Percentiles rank a stretch among this genome's conserved stretches.
phyloP scores from a whole-genome alignment of 1,140 invertebrate genomes.

The Cydia splendana region DNA sequence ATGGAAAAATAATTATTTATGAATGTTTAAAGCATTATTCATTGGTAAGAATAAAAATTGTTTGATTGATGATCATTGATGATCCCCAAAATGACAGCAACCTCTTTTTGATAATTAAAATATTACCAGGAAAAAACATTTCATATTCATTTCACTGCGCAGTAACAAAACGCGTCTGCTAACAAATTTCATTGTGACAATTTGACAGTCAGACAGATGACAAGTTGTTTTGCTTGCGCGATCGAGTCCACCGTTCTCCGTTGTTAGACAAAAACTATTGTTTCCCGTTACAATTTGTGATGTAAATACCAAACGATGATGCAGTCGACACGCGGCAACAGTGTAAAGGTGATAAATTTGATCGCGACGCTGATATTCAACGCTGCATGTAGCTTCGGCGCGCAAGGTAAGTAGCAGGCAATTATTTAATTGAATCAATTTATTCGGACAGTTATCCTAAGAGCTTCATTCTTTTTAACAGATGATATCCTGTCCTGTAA shows the following conservation, averaged over 20 bases:
- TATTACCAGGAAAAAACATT: too few relatives aligned
- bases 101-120: too few relatives aligned
- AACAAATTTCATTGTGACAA: slow-evolving; percentile 42
- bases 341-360: slow-evolving; percentile 54
- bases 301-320: slow-evolving; percentile 49
- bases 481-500: slow-evolving; percentile 74
- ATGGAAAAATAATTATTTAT: too few relatives aligned
- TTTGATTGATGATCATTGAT: too few relatives aligned
- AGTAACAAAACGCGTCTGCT: slow-evolving; percentile 19
- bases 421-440: slow-evolving; percentile 79
- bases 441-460: slow-evolving; percentile 58
- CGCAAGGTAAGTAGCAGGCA: slow-evolving; percentile 67
- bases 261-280: slow-evolving; percentile 49
- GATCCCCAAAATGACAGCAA: too few relatives aligned
- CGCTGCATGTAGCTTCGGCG: slow-evolving; percentile 57
- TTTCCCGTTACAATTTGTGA: slow-evolving; percentile 56
- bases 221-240: slow-evolving; percentile 57
- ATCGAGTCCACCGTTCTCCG: slow-evolving; percentile 42
- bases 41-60: too few relatives aligned
- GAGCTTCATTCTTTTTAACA: slow-evolving; percentile 73
- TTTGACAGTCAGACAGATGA: slow-evolving; percentile 43
- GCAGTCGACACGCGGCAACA: slow-evolving; percentile 51
- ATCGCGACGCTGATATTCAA: slow-evolving; percentile 57
- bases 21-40: too few relatives aligned
- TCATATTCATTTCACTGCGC: neutral